Evolutionary conservation across 30 jellyfish, hydroid and myxozoan genomes (phyloP).

Genomic region (Haliclystus octoradiatus): DNA sequence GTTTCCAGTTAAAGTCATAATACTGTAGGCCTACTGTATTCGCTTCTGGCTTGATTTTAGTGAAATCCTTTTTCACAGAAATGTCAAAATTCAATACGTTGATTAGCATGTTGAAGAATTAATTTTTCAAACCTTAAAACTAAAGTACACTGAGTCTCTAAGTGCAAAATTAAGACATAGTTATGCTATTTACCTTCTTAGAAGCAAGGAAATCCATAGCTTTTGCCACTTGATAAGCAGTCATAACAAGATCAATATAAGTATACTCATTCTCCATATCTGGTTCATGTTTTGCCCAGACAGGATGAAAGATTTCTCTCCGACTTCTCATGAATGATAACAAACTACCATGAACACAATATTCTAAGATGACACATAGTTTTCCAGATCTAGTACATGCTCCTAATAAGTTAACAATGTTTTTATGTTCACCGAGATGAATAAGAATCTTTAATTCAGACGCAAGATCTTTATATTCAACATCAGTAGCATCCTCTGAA

Average conservation of each 20-base stretch:
- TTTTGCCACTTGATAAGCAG: conserved; percentile 73
- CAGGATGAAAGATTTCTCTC: conserved; percentile 58
- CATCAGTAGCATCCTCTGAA: conserved; percentile 81
- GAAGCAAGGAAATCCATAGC: conserved; percentile 94
- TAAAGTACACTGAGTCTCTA: no score
- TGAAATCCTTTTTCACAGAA: no score
- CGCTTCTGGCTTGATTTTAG: no score
- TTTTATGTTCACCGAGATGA: conserved; percentile 93
- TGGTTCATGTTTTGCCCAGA: conserved; percentile 55
- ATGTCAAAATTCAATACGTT: no score
- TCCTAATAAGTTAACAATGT: conserved; percentile 84
- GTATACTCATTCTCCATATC: conserved; percentile 71
- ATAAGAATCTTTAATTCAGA: conserved; percentile 88
- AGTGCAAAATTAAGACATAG: no score
- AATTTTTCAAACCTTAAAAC: no score
- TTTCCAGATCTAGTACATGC: conserved; percentile 92
- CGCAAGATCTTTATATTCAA: conserved; percentile 91
- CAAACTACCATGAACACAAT: conserved; percentile 88
- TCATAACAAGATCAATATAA: conserved; percentile 52
- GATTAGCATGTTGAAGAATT: no score
- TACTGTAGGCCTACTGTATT: no score
- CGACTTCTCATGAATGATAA: conserved; percentile 60
- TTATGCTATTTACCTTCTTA: conserved; percentile 81
- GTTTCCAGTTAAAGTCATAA: no score
- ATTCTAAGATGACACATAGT: conserved; percentile 72